Conservation (phyloP, 2,888 invertebrate genomes). For the Drosophila sordidapex region DNA sequence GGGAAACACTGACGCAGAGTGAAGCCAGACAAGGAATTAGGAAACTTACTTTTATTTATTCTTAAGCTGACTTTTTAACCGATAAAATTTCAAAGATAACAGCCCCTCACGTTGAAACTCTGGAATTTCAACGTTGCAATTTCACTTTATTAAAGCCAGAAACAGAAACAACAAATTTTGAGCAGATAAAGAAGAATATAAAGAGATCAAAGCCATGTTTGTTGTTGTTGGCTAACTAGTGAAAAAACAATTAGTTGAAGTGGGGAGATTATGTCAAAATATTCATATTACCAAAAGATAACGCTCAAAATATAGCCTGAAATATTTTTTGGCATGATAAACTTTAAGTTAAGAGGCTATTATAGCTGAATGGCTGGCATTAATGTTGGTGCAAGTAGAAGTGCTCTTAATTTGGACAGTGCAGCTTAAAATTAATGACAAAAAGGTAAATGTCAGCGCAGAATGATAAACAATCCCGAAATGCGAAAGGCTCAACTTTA, state of each 20-base stretch:
- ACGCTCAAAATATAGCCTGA: neutral
- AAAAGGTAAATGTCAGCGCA: constrained; percentile 73
- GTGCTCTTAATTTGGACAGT: constrained; percentile 27
- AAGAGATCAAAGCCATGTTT: neutral
- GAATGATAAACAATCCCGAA: constrained; percentile 70
- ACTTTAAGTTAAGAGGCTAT: constrained; percentile 10
- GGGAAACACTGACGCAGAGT: constrained; percentile 12
- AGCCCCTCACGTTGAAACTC: constrained; percentile 4
- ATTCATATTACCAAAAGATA: neutral
- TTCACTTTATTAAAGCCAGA: constrained; percentile 11
- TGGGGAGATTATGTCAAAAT: neutral
- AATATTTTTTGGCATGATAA: constrained; percentile 1
- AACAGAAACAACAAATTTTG: neutral
- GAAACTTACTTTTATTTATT: constrained; percentile 2
- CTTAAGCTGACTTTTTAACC: constrained; percentile 17
- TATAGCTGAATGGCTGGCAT: constrained; percentile 16
- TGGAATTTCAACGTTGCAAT: neutral
- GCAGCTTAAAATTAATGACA: constrained; percentile 78
- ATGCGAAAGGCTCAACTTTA: constrained; percentile 60
- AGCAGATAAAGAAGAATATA: neutral
- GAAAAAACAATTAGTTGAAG: neutral
- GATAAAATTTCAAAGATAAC: constrained; percentile 26
- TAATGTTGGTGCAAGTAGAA: constrained; percentile 22
- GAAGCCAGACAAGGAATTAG: constrained; percentile 5
- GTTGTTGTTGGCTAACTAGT: neutral